Base-by-base conservation (phyloP, 2,113 vertebrate genomes). In the Myrmophylax atrothorax region DNA sequence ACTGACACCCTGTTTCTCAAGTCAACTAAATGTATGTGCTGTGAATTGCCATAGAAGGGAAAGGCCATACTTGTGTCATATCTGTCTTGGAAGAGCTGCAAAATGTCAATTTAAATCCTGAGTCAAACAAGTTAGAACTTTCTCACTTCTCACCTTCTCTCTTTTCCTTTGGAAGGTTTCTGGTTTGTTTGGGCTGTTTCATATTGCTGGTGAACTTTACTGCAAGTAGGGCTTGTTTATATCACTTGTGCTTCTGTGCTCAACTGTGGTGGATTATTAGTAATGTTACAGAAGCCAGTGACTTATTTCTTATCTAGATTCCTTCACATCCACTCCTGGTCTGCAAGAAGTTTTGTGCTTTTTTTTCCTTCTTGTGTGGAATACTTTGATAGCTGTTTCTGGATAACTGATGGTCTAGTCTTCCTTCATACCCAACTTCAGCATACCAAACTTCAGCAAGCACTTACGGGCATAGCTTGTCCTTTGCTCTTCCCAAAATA, bases 11-110 rank as follows among this genome's bases (percentile, higher is more conserved):
- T 70, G 26, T 75, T 62, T 82, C 37, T 75, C 49, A 63, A 37
- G 58, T 84, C 50, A 76, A 13, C 17, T 63, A 22, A 25, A 42
- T 31, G 7, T 67, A 38, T 0, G 0, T 80, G 28, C 53, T 40
- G 14, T 76, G 49, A 59, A 63, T 17, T 4, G 10, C 24, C 22
- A 26, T 31, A 67, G 10, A 18, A 76, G 28, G 76, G 62, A 78
- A 74, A 24, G 22, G 33, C 31, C 4, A 14, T 23, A 9, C 6
- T 53, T 88, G 28, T 40, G 35, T 40, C 38, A 1, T 37, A 25
- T 18, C 50, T 63, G 12, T 59, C 49, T 80, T 12, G 2, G 63
- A 63, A 69, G 35, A 87, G 49, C 38, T 81, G 73, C 25, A 87
- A 77, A 84, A 50, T 58, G 9, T 42, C n/a, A 9, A 0, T 60